Base-by-base conservation (phyloP, 2,888 invertebrate genomes). In the Chrysolina haemoptera region DNA sequence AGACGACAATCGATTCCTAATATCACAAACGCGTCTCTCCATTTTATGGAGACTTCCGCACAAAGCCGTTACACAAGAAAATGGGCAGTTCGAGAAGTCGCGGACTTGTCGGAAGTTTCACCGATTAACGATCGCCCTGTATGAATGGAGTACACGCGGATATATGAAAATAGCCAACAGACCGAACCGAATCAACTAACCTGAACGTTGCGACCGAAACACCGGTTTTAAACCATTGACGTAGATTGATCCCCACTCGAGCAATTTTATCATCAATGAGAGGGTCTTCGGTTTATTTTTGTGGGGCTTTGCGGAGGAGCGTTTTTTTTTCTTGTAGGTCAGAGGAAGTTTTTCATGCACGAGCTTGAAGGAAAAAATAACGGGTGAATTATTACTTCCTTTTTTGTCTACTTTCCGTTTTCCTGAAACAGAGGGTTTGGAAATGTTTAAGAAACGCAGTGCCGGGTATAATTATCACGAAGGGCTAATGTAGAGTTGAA, bases 1-100 rank as follows among this genome's bases (percentile, higher is more conserved):
- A 71, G 82, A 82, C 6, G 83, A 82, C 73, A 85, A 74, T 71
- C 84, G 74, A 62, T 78, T 82, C 14, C 80, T 78, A 0, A 82
- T 80, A 76, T 82, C 82, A 80, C 82, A 76, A 69, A 80, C 75
- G 53, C 79, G 79, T 35, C 68, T 79, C 68, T 84, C 83, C 53
- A 81, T 80, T 64, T 79, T 80, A 67, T 82, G 77, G 73, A 78
- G 74, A 35, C 53, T 80, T 78, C 55, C 80, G 75, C 80, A 69
- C 67, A 8, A 35, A 59, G 16, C 59, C 40, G 27, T 18, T 41
- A 12, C 27, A 46, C 55, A 16, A 66, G 43, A 50, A 70, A 69
- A 43, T 35, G 27, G 63, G 46, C 46, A 18, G 55, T 66, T 6
- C 35, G 8, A 35, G 35, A 35, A 35, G 35, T 35, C 35, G 35